Base-by-base conservation (phyloP, 1,140 invertebrate genomes). In the Vanessa atalanta region DNA sequence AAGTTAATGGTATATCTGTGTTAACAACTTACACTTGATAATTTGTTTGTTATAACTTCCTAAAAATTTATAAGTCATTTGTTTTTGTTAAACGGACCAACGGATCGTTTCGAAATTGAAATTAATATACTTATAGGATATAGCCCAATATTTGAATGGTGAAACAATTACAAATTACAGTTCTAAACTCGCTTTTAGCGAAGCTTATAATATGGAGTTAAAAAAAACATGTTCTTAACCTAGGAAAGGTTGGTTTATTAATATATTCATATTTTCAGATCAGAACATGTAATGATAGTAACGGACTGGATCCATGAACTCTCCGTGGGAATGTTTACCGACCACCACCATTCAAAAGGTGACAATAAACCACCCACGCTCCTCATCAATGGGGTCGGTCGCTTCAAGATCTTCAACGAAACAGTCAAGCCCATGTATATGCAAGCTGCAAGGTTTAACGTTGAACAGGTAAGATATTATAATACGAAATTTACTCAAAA, bases 251-350 rank as follows among this genome's bases (percentile, higher is more conserved):
- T 31, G 3, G 26, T 63, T 37, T 63, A 11, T 37, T 15, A 61
- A 53, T 47, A 3, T 14, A 31, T 15, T 15, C n/a, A 55, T 63
- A 8, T 93, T 74, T 96, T 95, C 86, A 93, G 96, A 55, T 94
- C 95, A 3, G 95, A 96, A 14, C 96, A 97, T 85, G 93, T 94
- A 0, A 94, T 98, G 76, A 88, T 95, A 2, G 91, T 98, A 4
- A 94, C 95, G 31, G 97, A 98, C 83, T 98, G 97, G 97, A 93
- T 96, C n/a, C 95, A 96, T 73, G 91, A 95, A 55, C 88, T 95
- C 8, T 95, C 95, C 0, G 93, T 95, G 12, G 93, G 94, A 12
- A 95, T 95, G 83, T 97, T 97, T 90, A 93, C 96, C 3, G 94
- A 94, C 20, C 97, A 97, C 85, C 96, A 97, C 85, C 96, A 97